These are phyloP conservation scores for Todus mexicanus DNA, from an alignment of 2,797 vertebrate genomes.

Conservation along the genomic window DNA sequence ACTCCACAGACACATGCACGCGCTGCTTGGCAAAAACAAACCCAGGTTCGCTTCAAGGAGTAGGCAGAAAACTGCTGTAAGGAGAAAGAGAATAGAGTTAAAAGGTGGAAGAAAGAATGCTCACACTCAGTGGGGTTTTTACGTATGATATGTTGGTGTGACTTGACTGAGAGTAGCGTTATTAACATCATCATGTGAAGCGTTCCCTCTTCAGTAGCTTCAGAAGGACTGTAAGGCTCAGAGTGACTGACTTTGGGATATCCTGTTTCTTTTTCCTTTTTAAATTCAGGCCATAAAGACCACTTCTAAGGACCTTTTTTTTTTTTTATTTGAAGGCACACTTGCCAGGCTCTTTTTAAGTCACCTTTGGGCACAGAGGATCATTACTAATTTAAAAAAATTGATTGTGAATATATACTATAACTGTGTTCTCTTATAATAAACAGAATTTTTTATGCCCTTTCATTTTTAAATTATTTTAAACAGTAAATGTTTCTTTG, in stretches of 20 bases:
- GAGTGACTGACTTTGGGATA: not conserved
- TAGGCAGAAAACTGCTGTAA: not conserved
- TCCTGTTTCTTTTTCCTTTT: not conserved
- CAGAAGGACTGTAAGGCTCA: not conserved
- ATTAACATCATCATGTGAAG: not conserved
- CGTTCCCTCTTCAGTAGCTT: not conserved
- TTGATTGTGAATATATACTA: not conserved
- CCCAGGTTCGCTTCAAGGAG: not conserved
- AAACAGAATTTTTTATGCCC: not conserved
- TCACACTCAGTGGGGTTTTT: not conserved
- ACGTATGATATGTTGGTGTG: not conserved
- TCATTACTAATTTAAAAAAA: not conserved
- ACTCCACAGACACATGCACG: not conserved
- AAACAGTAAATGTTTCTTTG: not conserved
- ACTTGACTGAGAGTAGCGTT: not conserved
- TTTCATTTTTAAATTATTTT: not conserved
- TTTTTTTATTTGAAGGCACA: not conserved
- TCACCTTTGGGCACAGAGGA: not conserved
- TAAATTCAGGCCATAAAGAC: not conserved
- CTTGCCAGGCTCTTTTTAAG: not conserved
- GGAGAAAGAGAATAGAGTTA: not conserved
- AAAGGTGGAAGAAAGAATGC: not conserved
- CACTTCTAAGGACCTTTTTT: not conserved
- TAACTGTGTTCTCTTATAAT: not conserved
- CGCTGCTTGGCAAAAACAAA: not conserved